Base-by-base conservation (phyloP, 2,113 vertebrate genomes). In the Platycercus adscitus region DNA sequence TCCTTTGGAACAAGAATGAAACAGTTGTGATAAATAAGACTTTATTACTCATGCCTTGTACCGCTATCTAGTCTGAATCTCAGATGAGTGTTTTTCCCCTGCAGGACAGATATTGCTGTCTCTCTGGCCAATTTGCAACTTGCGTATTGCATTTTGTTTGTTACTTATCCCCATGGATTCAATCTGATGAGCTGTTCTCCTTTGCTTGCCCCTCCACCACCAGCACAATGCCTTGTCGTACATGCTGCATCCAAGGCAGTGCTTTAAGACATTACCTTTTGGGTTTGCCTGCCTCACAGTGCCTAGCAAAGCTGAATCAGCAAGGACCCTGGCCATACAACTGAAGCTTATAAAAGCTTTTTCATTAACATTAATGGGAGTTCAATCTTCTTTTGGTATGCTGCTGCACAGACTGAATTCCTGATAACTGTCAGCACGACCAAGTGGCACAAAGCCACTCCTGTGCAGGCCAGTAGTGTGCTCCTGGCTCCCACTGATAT, bases 1-100 rank as follows among this genome's bases (percentile, higher is more conserved):
- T 92, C 55, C 86, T 72, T 81, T 87, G 53, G 78, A 95, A 76
- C 53, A 82, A 44, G 35, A 81, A 82, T 68, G 47, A 76, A 96
- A 71, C 61, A 20, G 35, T 85, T 87, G 44, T 72, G 56, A 91
- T 85, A 86, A 93, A 75, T 77, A 80, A 75, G 52, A 72, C 65
- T 58, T 0, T 53, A 87, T 93, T 92, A 95, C 81, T 93, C 81
- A 94, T 60, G 18, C n/a, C 28, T 58, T 56, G 7, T 88, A 83
- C 14, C 65, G 35, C 60, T 88, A 66, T 73, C 25, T 66, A 84
- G 47, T 44, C 77, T 86, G 70, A 89, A 95, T 89, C 69, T 92
- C 89, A 91, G 73, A 70, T 66, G 44, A 88, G 56, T 14, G 29
- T 72, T 87, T 70, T 50, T 31, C 10, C 63, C n/a, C 46, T 88